Percentiles rank a stretch among this genome's conserved stretches.
Conservation (phyloP, 2,113 vertebrate genomes). For the Myiopsitta monachus region DNA sequence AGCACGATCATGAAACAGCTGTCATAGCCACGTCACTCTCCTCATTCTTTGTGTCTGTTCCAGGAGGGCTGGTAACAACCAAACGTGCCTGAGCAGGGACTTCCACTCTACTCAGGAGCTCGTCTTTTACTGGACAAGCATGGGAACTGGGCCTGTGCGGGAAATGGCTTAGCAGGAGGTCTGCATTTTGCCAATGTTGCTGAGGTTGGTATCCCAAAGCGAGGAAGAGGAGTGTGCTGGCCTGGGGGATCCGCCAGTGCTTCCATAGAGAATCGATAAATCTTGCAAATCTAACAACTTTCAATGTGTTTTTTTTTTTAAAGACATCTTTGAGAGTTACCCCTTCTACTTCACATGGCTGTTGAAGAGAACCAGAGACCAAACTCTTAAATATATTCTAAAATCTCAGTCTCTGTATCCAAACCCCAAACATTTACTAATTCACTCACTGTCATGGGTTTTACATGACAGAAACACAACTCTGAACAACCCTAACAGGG, state of each 20-base stretch:
- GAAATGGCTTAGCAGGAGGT: neutral
- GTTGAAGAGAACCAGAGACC: neutral
- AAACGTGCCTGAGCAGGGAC: neutral
- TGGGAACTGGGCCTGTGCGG: neutral
- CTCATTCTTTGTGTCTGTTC: neutral
- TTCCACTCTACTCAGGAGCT: neutral
- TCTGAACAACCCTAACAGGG: neutral
- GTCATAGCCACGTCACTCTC: neutral
- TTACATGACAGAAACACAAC: neutral
- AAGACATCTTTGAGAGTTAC: neutral
- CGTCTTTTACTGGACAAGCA: neutral
- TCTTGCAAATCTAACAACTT: neutral
- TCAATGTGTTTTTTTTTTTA: fast-evolving
- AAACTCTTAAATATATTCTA: neutral
- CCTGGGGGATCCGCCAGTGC: neutral
- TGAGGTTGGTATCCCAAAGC: neutral
- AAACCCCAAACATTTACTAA: neutral
- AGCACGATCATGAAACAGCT: neutral
- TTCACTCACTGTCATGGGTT: neutral
- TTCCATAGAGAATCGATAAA: neutral
- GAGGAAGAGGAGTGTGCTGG: neutral
- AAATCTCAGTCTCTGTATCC: neutral
- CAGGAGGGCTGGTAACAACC: neutral
- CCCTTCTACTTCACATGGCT: neutral
- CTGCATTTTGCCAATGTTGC: neutral